Percentiles rank a stretch among this genome's conserved stretches.
Evolutionary conservation across 2,797 vertebrate species (phyloP).

Genomic region (Micropoecilia bifurca): DNA sequence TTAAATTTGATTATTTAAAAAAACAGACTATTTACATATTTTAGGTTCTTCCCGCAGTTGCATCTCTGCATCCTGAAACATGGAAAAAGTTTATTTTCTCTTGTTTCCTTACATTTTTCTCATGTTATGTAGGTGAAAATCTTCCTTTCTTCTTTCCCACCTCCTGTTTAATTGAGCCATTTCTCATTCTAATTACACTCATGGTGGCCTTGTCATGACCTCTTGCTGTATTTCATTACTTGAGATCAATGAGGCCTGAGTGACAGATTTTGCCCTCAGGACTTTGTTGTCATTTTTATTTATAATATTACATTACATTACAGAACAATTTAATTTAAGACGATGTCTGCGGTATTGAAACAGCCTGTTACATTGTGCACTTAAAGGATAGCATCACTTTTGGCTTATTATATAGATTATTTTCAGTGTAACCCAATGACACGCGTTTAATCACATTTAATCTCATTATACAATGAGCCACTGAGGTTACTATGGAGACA

Average conservation of each 20-base stretch:
- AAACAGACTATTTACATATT: background rate
- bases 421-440: constrained; percentile 19
- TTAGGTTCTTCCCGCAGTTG: background rate
- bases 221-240: constrained; percentile 62
- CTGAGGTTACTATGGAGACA: background rate
- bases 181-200: constrained; percentile 66
- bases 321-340: constrained; percentile 34
- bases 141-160: constrained; percentile 15
- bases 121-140: constrained; percentile 5
- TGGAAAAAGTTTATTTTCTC: background rate
- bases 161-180: constrained; percentile 61
- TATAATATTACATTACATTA: constrained; percentile 44
- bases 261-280: constrained; percentile 51
- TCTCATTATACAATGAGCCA: constrained; percentile 8
- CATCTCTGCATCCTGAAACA: background rate
- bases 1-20: background rate
- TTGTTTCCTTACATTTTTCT: background rate
- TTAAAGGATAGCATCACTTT: constrained; percentile 21
- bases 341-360: constrained; percentile 25
- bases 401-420: constrained; percentile 23
- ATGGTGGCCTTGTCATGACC: constrained; percentile 54
- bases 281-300: constrained; percentile 33
- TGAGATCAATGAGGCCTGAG: constrained; percentile 59
- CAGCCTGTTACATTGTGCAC: constrained; percentile 27
- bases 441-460: constrained; percentile 12